Conservation (phyloP, 2,113 vertebrate genomes). For the Sapajus apella region DNA sequence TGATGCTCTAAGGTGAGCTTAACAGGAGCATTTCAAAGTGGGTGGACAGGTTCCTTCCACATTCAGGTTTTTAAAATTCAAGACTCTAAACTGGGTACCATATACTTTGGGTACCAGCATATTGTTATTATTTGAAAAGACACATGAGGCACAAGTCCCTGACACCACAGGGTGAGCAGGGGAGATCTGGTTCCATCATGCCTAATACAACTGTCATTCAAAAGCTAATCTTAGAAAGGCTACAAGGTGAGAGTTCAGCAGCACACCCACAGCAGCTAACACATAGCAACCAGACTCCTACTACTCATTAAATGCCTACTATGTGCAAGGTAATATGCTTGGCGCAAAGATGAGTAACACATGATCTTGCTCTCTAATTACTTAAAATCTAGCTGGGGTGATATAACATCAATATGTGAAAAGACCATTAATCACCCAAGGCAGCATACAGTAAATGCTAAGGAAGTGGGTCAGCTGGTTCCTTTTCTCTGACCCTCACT, state of each 20-base stretch:
- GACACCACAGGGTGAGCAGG: neutral
- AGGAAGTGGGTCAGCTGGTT: neutral
- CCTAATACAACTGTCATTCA: neutral
- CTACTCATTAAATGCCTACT: neutral
- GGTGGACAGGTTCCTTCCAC: neutral
- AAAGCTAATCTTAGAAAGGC: neutral
- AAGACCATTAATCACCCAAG: neutral
- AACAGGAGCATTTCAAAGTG: neutral
- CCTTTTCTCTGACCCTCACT: neutral
- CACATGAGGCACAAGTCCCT: neutral
- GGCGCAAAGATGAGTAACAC: neutral
- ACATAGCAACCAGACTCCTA: neutral
- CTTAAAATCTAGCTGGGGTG: conserved; percentile 11
- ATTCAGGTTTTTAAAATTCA: conserved; percentile 15
- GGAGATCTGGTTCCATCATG: neutral
- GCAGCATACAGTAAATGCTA: neutral
- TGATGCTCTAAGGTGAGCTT: neutral
- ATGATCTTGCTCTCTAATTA: neutral
- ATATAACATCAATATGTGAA: neutral
- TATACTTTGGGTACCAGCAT: neutral
- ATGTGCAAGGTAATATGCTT: neutral
- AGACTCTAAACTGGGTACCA: neutral
- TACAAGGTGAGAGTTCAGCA: neutral
- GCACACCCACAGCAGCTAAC: neutral
- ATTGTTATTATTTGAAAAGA: neutral